Conservation (phyloP, 2,113 vertebrate species). For the Pongo pygmaeus region DNA sequence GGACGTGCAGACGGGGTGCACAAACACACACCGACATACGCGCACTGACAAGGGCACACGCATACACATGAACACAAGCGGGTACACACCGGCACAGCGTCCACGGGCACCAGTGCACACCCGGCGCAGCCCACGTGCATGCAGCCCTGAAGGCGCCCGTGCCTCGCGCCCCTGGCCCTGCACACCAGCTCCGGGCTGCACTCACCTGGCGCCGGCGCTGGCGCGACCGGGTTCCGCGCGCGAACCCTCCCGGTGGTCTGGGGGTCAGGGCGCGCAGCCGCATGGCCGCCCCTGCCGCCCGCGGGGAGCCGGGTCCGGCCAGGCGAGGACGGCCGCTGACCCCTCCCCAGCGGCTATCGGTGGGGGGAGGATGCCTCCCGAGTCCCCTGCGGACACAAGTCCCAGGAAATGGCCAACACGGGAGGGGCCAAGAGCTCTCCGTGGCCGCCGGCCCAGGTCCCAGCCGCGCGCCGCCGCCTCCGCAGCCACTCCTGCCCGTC, state of each 20-base stretch:
- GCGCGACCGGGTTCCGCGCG: background rate
- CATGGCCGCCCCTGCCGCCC: conserved; percentile 38
- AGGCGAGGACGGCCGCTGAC: background rate
- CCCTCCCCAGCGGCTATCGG: background rate
- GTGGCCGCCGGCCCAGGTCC: background rate
- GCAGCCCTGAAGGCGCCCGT: background rate
- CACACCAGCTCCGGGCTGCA: background rate
- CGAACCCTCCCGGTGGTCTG: conserved; percentile 10
- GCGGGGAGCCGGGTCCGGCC: background rate
- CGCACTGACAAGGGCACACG: too few relatives aligned
- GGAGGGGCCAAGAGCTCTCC: conserved; percentile 27
- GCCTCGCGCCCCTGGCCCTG: background rate
- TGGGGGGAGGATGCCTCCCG: background rate
- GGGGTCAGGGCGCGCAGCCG: conserved; percentile 49
- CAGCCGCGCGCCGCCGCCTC: background rate
- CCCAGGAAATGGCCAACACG: conserved; percentile 24
- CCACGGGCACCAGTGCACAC: background rate
- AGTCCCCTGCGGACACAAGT: background rate
- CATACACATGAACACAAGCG: background rate
- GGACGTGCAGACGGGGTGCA: background rate
- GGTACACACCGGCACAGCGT: background rate
- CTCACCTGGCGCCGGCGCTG: conserved; percentile 58
- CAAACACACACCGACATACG: too few relatives aligned
- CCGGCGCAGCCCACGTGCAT: background rate
- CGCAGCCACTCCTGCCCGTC: background rate